Evolutionary conservation across 2,113 vertebrate species (phyloP).

Genomic region (Tragelaphus buxtoni): DNA sequence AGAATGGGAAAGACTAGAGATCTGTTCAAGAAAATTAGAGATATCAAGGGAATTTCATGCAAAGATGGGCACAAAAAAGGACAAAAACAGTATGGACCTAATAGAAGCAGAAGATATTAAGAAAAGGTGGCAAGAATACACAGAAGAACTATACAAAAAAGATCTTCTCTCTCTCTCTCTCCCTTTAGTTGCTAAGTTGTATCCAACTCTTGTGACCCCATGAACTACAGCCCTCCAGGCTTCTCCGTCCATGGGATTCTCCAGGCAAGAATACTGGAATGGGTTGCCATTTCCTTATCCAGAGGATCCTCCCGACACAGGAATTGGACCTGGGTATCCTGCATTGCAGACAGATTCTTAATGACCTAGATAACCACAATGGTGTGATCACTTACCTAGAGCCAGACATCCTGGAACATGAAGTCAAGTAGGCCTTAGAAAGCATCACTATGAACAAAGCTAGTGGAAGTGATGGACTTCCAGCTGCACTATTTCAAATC

Average conservation of each 20-base stretch:
- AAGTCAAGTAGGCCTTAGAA: background rate
- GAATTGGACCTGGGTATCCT: background rate
- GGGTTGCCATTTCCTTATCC: background rate
- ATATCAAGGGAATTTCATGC: background rate
- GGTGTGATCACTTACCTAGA: background rate
- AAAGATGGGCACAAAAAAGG: background rate
- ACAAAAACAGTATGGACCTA: background rate
- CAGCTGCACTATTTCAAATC: background rate
- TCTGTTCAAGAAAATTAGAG: background rate
- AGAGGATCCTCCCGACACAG: background rate
- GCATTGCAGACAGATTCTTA: background rate
- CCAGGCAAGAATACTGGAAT: background rate
- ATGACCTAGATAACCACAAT: background rate
- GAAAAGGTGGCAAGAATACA: background rate
- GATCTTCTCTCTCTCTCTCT: background rate
- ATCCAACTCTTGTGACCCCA: background rate
- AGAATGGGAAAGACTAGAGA: background rate
- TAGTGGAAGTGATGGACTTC: background rate
- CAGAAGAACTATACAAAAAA: background rate
- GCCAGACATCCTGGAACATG: background rate
- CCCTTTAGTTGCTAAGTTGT: background rate
- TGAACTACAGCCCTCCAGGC: background rate
- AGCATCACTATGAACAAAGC: background rate
- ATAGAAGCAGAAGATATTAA: background rate
- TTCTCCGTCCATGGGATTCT: background rate